Base-by-base conservation (phyloP, 1,140 invertebrate species). In the Lithobius niger region DNA sequence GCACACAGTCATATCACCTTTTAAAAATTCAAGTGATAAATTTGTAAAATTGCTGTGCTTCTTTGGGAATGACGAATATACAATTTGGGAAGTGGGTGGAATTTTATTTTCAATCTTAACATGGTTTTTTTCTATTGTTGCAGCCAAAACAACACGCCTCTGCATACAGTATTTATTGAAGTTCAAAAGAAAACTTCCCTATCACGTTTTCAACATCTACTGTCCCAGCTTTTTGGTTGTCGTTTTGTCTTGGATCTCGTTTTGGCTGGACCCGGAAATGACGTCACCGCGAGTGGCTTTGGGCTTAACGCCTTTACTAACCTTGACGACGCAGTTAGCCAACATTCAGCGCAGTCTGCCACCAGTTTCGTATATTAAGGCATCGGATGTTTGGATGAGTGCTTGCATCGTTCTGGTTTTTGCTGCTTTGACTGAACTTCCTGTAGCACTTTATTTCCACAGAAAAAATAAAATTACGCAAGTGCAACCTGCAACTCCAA, bases 161-260 rank as follows among this genome's bases (percentile, higher is more conserved):
- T n/a, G n/a, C n/a, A n/a, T n/a, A n/a, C n/a, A n/a, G n/a, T n/a
- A n/a, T n/a, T n/a, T n/a, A n/a, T n/a, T n/a, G n/a, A n/a, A n/a
- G n/a, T n/a, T n/a, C n/a, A n/a, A n/a, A n/a, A n/a, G n/a, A n/a
- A n/a, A n/a, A n/a, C n/a, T n/a, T n/a, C n/a, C n/a, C n/a, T n/a
- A n/a, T n/a, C n/a, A n/a, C n/a, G n/a, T n/a, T n/a, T 97, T 76
- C 94, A 97, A 77, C n/a, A 97, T 97, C 72, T 97, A 97, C 79
- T 94, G 97, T 76, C 94, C 94, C 63, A 95, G 91, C 69, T 87
- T 89, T 70, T 82, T 97, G 69, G 97, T 97, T 75, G 94, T 97
- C 71, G 93, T 96, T 74, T 95, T 97, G 75, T 95, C 90, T 63
- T 97, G 93, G 93, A 92, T 97, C 67, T 90, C 86, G 68, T 93